Base-by-base conservation (phyloP, 2,888 invertebrate genomes). In the Troides helena region DNA sequence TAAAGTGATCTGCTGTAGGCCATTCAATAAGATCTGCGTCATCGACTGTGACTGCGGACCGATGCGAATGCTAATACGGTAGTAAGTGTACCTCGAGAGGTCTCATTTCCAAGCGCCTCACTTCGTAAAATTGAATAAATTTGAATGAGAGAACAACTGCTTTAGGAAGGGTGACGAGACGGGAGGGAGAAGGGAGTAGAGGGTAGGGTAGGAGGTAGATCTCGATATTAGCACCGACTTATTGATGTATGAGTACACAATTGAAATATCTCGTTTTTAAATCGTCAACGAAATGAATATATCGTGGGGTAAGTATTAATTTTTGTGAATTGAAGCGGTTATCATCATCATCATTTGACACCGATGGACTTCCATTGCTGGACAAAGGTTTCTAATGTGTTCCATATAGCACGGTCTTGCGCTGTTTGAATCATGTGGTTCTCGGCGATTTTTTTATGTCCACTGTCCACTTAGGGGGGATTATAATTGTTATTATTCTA, bases 91-190 rank as follows among this genome's bases (percentile, higher is more conserved):
- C 74, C 70, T 73, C 73, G 79, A 83, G 84, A 84, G 85, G 85
- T 86, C 87, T 88, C 87, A 87, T 88, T 88, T 87, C 86, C 88
- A 86, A 85, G 79, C 78, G 83, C 81, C 83, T 87, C 85, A 85
- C 78, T 84, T 73, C 78, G 75, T 80, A 80, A 86, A 89, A 88
- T 90, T 88, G 90, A 91, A 90, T 91, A 91, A 90, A 90, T 91
- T 91, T 90, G 88, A 90, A 90, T 89, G 83, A 80, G 78, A 80
- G 81, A 78, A 79, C 77, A 75, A 74, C 77, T 77, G 76, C 75
- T 57, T 57, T 39, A 39, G 56, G 25, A 36, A 39, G 43, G 59
- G 23, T 43, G 30, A 53, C 18, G 8, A 58, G 39, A 39, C 53
- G 14, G 21, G 23, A n/a, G 56, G 59, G 50, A 30, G 30, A n/a